Conservation (phyloP, 64 coral and sea anemone genomes). For the Actinia tenebrosa region DNA sequence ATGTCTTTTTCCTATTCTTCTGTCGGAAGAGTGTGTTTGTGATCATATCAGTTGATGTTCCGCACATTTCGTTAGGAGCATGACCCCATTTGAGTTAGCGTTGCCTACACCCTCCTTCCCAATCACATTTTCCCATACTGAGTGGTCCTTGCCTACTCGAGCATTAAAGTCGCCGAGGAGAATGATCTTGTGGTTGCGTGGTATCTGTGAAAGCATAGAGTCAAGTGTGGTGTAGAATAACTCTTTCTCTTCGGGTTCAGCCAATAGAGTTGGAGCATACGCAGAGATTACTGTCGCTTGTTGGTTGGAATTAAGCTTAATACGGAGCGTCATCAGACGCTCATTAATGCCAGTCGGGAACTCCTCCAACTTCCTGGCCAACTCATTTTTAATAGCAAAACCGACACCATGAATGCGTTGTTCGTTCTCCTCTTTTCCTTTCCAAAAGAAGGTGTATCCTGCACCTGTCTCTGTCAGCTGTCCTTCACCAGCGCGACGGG, state of each 20-base stretch:
- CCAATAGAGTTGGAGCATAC: background rate
- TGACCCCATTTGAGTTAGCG: no score
- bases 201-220: background rate
- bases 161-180: background rate
- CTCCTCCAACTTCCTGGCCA: conserved; percentile 1
- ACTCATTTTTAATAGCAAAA: conserved; percentile 24
- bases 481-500: conserved; percentile 12
- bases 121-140: no score
- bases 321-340: conserved; percentile 19
- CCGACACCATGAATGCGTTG: conserved; percentile 17
- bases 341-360: conserved; percentile 19
- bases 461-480: conserved; percentile 28
- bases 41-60: no score
- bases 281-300: background rate
- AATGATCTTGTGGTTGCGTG: background rate
- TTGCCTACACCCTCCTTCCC: no score
- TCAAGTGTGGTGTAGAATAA: background rate
- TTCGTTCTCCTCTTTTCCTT: background rate
- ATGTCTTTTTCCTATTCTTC: no score
- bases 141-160: background rate
- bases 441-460: conserved; percentile 41
- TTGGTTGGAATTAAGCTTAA: background rate
- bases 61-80: no score
- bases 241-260: background rate
- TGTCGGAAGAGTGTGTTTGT: no score